phyloP scores from a whole-genome alignment of 2,113 vertebrate species.

The Isichthys henryi region DNA sequence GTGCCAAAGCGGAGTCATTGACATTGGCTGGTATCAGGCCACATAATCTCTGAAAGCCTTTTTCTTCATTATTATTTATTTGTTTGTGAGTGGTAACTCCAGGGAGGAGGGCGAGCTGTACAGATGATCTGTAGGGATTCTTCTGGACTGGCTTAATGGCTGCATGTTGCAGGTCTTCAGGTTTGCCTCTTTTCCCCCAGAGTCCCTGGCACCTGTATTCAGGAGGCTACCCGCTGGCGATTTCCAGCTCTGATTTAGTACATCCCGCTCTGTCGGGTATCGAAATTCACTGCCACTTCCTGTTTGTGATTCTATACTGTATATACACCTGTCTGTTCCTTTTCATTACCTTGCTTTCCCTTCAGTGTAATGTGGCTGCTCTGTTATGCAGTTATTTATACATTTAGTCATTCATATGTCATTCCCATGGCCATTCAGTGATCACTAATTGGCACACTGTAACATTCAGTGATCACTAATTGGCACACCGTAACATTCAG shows the following conservation, averaged over 20 bases:
- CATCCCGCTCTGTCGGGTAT: neutral
- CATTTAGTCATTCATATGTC: neutral
- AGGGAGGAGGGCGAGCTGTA: neutral
- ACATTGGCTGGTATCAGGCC: neutral
- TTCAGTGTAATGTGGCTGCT: neutral
- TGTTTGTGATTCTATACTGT: neutral
- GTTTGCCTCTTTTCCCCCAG: neutral
- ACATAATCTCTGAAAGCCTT: neutral
- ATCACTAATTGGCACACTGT: too few species aligned
- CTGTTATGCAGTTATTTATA: neutral
- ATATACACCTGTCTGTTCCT: neutral
- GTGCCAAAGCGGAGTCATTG: neutral
- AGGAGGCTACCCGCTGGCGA: neutral
- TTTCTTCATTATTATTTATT: neutral
- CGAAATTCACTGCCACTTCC: neutral
- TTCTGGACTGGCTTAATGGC: neutral
- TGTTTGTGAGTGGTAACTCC: neutral
- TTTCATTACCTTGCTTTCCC: neutral
- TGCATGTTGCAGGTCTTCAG: neutral
- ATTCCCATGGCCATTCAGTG: neutral
- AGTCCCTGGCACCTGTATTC: neutral
- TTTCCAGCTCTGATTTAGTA: neutral
- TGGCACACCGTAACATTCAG: too few species aligned
- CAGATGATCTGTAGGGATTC: neutral
- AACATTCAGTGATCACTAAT: too few species aligned